Evolutionary conservation across 1,140 invertebrate genomes (phyloP), one percentile per base, ranked within the genome.

Genomic region (Caligus rogercresseyi): DNA sequence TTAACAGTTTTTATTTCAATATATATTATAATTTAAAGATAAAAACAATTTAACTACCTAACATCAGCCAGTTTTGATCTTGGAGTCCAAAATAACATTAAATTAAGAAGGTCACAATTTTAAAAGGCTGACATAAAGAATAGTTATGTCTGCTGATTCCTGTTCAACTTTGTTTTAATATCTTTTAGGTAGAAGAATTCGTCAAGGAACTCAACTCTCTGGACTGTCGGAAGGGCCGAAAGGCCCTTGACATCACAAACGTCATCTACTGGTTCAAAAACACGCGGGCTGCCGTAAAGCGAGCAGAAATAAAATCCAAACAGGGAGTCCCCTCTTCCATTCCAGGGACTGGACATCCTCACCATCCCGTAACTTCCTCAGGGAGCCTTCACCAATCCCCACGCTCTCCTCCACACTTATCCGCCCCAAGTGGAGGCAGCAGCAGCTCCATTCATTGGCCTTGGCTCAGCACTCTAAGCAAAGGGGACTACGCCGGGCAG

Each of bases 221-320:
- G 54, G 89, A 95, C 68, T 94, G 90, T 26, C 78, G 93, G 15
- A 79, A 87, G 65, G 91, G 91, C 7, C 77, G 89, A 51, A 94
- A 95, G 70, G 90, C 89, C 0, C 76, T 97, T 20, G 92, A 98
- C 73, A 83, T 95, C 0, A 94, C 94, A 70, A 98, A 98, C 72
- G 90, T 98, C 13, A 91, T 96, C 19, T 96, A 96, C 72, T 97
- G 93, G 93, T 97, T 98, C 72, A 98, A 97, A 63, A 65, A 98
- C 72, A 91, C 93, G 0, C 78, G 93, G 60, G 93, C 93, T 11
- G 92, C 93, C 1, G 87, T 91, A 72, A 92, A 95, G 70, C 77
- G 91, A 43, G 74, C 74, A 19, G 74, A 74, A 61, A 65, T 68
- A 62, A 2, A 67, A 67, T 51, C 57, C 1, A 25, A 57, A 60